Evolutionary conservation across 2,113 vertebrate genomes (phyloP).

Genomic region (Gorsachius goisagi): DNA sequence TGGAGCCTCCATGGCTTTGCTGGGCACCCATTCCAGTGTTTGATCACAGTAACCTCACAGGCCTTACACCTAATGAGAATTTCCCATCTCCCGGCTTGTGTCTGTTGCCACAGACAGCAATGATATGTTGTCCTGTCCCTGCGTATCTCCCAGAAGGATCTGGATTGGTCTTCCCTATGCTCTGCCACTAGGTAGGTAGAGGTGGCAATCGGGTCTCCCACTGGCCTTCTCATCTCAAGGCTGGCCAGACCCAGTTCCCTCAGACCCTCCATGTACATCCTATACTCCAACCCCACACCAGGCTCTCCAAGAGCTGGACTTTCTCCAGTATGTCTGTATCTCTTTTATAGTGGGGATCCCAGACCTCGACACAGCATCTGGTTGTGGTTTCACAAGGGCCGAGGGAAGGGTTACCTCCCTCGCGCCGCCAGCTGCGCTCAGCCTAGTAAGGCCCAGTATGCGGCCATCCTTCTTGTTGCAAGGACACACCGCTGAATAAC

Average conservation of each 20-base stretch:
- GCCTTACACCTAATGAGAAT: background rate
- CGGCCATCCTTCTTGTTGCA: background rate
- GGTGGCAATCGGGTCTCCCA: background rate
- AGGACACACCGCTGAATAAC: fast-evolving
- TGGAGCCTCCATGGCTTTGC: background rate
- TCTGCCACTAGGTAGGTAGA: background rate
- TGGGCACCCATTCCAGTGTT: background rate
- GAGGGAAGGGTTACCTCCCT: background rate
- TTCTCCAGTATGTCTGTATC: fast-evolving
- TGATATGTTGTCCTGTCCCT: background rate
- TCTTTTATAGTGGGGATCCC: background rate
- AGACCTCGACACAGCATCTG: fast-evolving
- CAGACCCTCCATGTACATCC: fast-evolving
- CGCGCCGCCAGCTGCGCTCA: fast-evolving
- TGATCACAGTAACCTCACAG: background rate
- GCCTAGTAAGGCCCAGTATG: fast-evolving
- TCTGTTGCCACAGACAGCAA: background rate
- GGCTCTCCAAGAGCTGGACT: background rate
- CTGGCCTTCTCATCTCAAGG: background rate
- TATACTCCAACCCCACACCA: fast-evolving
- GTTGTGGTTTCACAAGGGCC: fast-evolving
- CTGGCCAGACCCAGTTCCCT: background rate
- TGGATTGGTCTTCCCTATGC: background rate
- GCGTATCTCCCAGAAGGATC: fast-evolving
- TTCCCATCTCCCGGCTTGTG: background rate